A percentile compares a stretch with the other conserved stretches of the same genome.
Conservation (phyloP, 2,888 invertebrate genomes). For the Nowickia ferox region DNA sequence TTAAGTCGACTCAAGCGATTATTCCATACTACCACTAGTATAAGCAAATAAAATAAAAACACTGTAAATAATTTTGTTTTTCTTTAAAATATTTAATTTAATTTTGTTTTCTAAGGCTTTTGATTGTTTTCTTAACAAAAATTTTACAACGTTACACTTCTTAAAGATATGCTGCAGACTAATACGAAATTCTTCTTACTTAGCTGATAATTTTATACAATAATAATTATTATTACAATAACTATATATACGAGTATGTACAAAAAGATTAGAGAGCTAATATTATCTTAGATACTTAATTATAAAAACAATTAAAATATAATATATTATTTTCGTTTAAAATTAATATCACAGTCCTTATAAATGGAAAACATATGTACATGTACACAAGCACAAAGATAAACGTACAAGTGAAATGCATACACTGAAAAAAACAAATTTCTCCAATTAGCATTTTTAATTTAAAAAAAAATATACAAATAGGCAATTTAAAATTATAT, state of each 20-base stretch:
- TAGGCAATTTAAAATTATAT: no score
- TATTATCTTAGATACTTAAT: slow-evolving; percentile 44
- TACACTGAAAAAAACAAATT: no score
- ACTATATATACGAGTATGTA: background rate
- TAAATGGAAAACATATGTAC: slow-evolving; percentile 23
- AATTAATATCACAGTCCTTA: slow-evolving; percentile 64
- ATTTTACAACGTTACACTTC: slow-evolving; percentile 15
- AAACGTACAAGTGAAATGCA: slow-evolving; percentile 7
- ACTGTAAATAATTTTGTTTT: background rate
- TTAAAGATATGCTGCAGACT: background rate
- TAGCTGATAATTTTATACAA: slow-evolving; percentile 29
- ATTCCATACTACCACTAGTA: no score
- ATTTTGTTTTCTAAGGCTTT: slow-evolving; percentile 33
- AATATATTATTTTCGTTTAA: slow-evolving; percentile 36
- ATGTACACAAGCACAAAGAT: background rate
- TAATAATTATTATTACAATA: slow-evolving; percentile 6
- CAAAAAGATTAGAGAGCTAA: background rate
- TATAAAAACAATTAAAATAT: slow-evolving; percentile 63
- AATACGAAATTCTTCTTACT: slow-evolving; percentile 20
- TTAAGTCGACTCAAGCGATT: background rate
- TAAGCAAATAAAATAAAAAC: slow-evolving; percentile 22
- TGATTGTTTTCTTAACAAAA: slow-evolving; percentile 15
- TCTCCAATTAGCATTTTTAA: no score
- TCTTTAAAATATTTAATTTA: slow-evolving; percentile 24
- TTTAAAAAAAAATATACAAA: no score